phyloP scores from a whole-genome alignment of 2,797 vertebrate species.

The Coregonus suidteri region DNA sequence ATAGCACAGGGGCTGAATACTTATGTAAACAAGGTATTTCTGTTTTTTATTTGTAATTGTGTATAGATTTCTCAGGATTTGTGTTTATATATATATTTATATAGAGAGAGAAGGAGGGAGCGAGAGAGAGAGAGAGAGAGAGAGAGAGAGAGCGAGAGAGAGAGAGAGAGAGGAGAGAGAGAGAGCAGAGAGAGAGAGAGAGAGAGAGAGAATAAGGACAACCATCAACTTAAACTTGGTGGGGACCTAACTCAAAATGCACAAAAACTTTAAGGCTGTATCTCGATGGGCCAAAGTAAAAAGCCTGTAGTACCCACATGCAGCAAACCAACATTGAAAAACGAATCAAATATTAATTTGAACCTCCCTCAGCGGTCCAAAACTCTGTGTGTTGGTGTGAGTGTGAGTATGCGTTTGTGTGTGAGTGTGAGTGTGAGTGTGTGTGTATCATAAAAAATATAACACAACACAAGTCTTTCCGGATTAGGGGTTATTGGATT shows the following conservation, averaged over 20 bases:
- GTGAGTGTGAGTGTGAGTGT: no score
- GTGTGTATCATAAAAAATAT: constrained; percentile 24
- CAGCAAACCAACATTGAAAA: constrained; percentile 33
- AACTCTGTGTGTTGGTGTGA: neutral
- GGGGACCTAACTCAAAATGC: constrained; percentile 21
- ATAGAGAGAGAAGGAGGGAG: no score
- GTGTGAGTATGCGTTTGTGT: no score
- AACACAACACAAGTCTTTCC: neutral
- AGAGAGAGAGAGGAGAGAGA: no score
- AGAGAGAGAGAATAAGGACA: constrained; percentile 20
- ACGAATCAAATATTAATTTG: constrained; percentile 38
- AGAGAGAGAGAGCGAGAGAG: no score
- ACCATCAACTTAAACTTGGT: constrained; percentile 38
- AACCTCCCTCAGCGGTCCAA: constrained; percentile 17
- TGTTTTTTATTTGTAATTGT: no score
- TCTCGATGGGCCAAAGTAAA: constrained; percentile 6
- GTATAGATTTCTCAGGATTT: no score
- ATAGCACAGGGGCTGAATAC: no score
- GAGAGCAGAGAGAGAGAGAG: neutral
- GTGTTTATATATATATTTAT: no score
- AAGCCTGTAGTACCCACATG: constrained; percentile 37
- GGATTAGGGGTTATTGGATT: constrained; percentile 27
- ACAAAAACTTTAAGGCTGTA: constrained; percentile 32
- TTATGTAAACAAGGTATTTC: no score
- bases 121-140: no score